Base-by-base conservation (phyloP, 2,888 invertebrate species). In the Antheraea yamamai region DNA sequence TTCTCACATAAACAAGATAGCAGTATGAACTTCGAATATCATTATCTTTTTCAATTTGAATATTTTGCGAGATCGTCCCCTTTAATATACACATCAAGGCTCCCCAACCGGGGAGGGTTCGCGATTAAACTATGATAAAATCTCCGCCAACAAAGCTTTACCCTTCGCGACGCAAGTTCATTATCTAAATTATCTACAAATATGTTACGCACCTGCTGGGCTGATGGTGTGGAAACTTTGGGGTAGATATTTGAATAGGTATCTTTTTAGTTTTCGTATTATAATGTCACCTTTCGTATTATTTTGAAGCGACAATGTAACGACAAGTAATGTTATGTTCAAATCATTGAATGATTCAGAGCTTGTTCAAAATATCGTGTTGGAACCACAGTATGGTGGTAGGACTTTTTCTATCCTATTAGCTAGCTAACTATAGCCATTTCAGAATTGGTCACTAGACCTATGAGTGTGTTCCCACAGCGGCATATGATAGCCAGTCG, bases 171-270 rank as follows among this genome's bases (percentile, higher is more conserved):
- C 77, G 78, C 79, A 81, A 78, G 83, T 84, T 84, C 84, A 84
- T 85, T 85, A 85, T 84, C 87, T 84, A 83, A 86, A 88, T 85
- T 84, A 83, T 84, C 87, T 81, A 78, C 80, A 81, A 82, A 83
- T 83, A 82, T 83, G 82, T 79, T 79, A 81, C 77, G 73, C 77
- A 76, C 77, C 73, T 72, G 78, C 76, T 64, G 66, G 64, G 74
- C 73, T 39, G 70, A 76, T 77, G 35, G 76, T 52, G 73, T 72
- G 52, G 26, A 73, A 76, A 77, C 75, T 78, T 77, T 78, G 78
- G 73, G 78, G 79, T 75, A 79, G 77, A 70, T n/a, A 70, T 70
- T 70, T 70, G 35, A 70, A 18, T 39, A 70, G 39, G 12, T 39
- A 39, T 14, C 20, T 70, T 70, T 70, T 39, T 39, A 4, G 18